These are phyloP conservation scores for Penaeus chinensis DNA, from an alignment of 1,140 invertebrate species.

Conservation along the genomic window DNA sequence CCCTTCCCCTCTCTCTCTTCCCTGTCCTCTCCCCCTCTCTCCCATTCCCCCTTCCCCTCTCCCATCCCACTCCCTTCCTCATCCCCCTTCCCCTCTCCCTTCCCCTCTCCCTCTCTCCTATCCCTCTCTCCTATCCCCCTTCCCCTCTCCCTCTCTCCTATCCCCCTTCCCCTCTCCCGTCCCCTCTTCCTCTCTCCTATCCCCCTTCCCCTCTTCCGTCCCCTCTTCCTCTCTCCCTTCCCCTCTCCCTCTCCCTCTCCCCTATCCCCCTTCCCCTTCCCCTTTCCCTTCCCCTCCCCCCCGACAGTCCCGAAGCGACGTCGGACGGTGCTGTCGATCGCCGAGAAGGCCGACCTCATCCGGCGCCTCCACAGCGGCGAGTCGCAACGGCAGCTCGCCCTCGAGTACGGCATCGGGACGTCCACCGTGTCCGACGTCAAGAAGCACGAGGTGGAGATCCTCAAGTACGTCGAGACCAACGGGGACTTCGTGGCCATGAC, in stretches of 20 bases:
- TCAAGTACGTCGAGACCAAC: conserved; percentile 36
- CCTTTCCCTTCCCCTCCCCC: neutral
- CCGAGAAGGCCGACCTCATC: conserved; percentile 51
- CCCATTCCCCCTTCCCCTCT: no score
- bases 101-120: no score
- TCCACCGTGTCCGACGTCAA: conserved; percentile 50
- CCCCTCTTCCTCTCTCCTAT: no score
- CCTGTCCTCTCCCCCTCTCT: no score
- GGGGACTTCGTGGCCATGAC: conserved; percentile 45
- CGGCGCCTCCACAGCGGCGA: conserved; percentile 39
- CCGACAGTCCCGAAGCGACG: conserved; percentile 4
- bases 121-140: no score
- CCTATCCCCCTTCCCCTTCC: neutral
- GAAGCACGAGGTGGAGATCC: conserved; percentile 45
- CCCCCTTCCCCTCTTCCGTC: no score
- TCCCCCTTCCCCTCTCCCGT: no score
- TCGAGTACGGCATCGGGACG: conserved; percentile 49
- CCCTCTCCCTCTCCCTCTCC: neutral
- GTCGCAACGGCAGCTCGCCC: conserved; percentile 40
- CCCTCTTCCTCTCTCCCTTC: no score
- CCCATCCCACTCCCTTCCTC: no score
- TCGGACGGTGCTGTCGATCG: conserved; percentile 40
- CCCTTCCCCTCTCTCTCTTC: no score
- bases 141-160: no score
- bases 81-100: no score